Conservation (phyloP, 1,140 invertebrate genomes). For the Orchesella cincta region DNA sequence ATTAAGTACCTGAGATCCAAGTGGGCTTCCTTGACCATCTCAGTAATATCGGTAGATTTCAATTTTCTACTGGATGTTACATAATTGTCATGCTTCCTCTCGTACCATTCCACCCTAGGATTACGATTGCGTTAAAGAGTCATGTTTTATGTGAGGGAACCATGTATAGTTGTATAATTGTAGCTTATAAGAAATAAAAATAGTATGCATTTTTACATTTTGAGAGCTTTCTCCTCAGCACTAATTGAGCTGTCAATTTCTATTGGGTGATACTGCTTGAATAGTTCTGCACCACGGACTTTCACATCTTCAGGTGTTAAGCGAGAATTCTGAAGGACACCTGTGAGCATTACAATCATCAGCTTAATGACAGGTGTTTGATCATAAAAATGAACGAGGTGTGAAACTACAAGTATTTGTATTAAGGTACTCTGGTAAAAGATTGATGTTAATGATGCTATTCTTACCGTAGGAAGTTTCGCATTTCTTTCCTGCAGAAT, state of each 20-base stretch:
- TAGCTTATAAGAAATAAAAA: background rate
- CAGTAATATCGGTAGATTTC: slow-evolving; percentile 1
- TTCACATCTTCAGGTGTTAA: background rate
- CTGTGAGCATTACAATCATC: background rate
- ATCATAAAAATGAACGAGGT: background rate
- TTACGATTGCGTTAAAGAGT: background rate
- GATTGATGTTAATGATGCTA: too few relatives aligned
- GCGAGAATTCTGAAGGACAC: background rate
- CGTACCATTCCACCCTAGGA: slow-evolving; percentile 2
- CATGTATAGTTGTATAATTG: too few relatives aligned
- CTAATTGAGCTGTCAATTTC: background rate
- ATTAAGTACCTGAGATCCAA: background rate
- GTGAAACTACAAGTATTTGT: too few relatives aligned
- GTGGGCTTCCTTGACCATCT: background rate
- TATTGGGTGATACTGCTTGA: background rate
- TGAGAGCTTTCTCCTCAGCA: background rate
- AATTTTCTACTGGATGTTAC: background rate
- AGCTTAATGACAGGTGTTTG: background rate
- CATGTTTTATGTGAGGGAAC: background rate
- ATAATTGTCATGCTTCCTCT: slow-evolving; percentile 8
- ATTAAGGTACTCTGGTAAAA: too few relatives aligned
- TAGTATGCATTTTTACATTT: background rate
- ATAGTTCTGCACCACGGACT: background rate
- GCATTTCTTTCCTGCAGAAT: slow-evolving; percentile 67
- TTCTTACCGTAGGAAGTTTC: slow-evolving; percentile 69